phyloP scores from a whole-genome alignment of 2,888 invertebrate species.

The Pseudolycoriella hygida region DNA sequence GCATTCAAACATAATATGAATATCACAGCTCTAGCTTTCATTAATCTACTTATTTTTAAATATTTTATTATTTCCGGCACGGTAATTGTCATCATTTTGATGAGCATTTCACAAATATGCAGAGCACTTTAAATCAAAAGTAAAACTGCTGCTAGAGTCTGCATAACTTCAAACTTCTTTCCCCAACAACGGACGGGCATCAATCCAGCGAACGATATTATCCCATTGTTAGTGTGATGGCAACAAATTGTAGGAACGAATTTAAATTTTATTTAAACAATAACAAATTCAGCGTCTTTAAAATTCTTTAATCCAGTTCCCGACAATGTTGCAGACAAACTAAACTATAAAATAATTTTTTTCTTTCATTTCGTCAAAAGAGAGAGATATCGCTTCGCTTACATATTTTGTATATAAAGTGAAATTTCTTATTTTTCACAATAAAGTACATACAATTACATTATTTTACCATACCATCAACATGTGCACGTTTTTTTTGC shows the following conservation, averaged over 20 bases:
- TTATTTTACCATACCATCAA: too few species aligned
- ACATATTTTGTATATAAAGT: not conserved
- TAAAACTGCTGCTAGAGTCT: not conserved
- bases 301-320: not conserved
- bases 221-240: too few species aligned
- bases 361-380: not conserved
- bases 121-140: not conserved
- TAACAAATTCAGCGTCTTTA: too few species aligned
- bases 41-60: not conserved
- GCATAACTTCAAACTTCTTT: not conserved
- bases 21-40: slow-evolving; percentile 4
- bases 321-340: not conserved
- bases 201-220: too few species aligned
- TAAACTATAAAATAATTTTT: not conserved
- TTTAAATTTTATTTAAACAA: too few species aligned
- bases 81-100: not conserved
- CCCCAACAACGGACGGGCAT: not conserved
- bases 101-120: not conserved
- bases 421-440: not conserved
- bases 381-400: not conserved
- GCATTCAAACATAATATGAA: slow-evolving; percentile 5
- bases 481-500: too few species aligned
- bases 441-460: too few species aligned
- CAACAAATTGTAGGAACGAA: too few species aligned
- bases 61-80: slow-evolving; percentile 1